A percentile compares a stretch with the other conserved stretches of the same genome.
phyloP scores from a whole-genome alignment of 2,113 vertebrate species.

The Larimichthys crocea region DNA sequence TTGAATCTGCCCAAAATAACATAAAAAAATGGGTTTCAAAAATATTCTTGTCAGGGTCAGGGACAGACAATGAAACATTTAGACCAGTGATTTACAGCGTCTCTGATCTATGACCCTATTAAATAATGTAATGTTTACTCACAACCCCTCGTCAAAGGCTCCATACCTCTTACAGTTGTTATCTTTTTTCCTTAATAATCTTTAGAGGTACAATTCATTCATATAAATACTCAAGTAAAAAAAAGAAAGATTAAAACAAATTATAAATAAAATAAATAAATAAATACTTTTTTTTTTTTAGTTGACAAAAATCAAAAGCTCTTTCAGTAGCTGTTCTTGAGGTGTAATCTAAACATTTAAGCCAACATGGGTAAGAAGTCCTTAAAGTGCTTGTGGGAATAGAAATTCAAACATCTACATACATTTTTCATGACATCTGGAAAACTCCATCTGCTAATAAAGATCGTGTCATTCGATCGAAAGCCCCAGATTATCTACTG shows the following conservation, averaged over 20 bases:
- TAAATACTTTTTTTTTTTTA: not conserved
- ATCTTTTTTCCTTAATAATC: not conserved
- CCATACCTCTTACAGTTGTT: not conserved
- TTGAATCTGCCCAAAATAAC: not conserved
- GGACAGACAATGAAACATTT: not conserved
- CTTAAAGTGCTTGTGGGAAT: not conserved
- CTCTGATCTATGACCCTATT: not conserved
- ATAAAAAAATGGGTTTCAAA: constrained; percentile 2
- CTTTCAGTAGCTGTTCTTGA: not conserved
- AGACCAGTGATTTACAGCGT: not conserved
- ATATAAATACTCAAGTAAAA: not conserved
- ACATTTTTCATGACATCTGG: constrained; percentile 17
- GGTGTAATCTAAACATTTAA: not conserved
- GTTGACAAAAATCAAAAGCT: not conserved
- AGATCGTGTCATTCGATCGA: not conserved
- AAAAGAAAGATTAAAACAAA: not conserved
- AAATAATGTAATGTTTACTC: not conserved
- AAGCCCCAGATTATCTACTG: constrained; percentile 7
- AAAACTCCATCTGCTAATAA: not conserved
- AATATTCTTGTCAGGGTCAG: not conserved
- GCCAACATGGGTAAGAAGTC: not conserved
- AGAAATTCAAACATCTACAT: not conserved
- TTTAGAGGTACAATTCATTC: not conserved
- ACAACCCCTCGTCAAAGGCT: not conserved
- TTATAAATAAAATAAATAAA: not conserved